Conservation (phyloP, 2,797 vertebrate species). For the Ceryle rudis region DNA sequence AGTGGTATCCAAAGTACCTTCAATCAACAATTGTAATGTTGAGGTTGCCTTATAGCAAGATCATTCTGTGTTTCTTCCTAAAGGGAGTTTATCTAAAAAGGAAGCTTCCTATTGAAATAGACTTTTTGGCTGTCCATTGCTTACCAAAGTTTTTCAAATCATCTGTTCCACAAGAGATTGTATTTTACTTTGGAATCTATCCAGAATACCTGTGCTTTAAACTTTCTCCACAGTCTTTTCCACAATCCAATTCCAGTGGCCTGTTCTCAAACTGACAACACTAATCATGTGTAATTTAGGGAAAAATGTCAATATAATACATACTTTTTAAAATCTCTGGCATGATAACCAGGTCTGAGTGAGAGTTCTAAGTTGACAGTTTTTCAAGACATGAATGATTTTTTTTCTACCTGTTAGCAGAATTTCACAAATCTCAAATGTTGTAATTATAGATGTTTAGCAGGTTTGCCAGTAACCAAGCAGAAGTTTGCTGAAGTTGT, state of each 20-base stretch:
- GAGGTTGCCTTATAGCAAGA: neutral
- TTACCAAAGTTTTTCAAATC: neutral
- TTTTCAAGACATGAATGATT: neutral
- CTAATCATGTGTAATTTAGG: neutral
- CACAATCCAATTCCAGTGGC: neutral
- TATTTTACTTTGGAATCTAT: neutral
- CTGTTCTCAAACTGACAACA: neutral
- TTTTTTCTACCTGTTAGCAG: neutral
- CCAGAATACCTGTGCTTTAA: neutral
- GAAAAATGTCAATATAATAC: neutral
- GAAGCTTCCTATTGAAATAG: neutral
- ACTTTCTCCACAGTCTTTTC: neutral
- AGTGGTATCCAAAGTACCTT: neutral
- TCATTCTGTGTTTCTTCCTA: neutral
- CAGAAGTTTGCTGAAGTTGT: neutral
- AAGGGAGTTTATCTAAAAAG: neutral
- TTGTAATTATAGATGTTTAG: neutral
- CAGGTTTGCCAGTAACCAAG: neutral
- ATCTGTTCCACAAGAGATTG: fast-evolving
- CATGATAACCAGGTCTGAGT: neutral
- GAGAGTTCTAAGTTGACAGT: neutral
- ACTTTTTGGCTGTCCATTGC: neutral
- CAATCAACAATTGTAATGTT: neutral
- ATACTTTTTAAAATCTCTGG: fast-evolving
- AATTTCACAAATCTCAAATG: neutral